Evolutionary conservation across 2,888 invertebrate species (phyloP), one percentile per base, ranked within the genome.

Genomic region (Agrotis puta): DNA sequence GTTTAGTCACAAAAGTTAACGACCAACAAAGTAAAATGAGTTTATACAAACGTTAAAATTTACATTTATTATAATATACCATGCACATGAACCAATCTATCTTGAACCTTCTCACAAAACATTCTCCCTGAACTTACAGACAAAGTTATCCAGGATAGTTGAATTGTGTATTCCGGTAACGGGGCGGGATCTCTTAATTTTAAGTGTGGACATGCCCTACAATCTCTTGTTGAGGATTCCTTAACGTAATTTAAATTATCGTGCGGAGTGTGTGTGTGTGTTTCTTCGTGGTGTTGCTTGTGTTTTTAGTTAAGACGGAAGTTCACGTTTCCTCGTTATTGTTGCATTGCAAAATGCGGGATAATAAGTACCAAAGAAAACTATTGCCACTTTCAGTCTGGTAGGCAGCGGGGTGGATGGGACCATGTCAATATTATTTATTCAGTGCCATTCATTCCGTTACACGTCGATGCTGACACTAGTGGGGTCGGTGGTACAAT

Each of bases 1-100:
- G 72, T 79, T 70, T 45, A 64, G 50, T 59, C 65, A 64, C 70
- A 74, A 81, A 81, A 75, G 51, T 67, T 76, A 78, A 84, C 69
- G 64, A 68, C 43, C 65, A 64, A 64, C 76, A 75, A 83, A 75
- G 64, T 79, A 79, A 68, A 83, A 83, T 73, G 70, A 70, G 81
- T 85, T 77, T 67, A 81, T 75, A 77, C 70, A 77, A 68, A 79
- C 77, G 70, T 79, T 81, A 85, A 71, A 83, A 83, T 84, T 83
- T 72, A 73, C 81, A 84, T 85, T 85, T 83, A 83, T 75, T 78
- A 66, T 70, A 79, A 70, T 81, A 56, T 80, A 70, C 61, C 54
- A 62, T 47, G 54, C 18, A 63, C n/a, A 13, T 2, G 16, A 24
- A 24, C 78, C 71, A 39, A 56, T 27, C 0, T 48, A 68, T 27